phyloP scores from a whole-genome alignment of 2,797 vertebrate genomes.

The Antrozous pallidus region DNA sequence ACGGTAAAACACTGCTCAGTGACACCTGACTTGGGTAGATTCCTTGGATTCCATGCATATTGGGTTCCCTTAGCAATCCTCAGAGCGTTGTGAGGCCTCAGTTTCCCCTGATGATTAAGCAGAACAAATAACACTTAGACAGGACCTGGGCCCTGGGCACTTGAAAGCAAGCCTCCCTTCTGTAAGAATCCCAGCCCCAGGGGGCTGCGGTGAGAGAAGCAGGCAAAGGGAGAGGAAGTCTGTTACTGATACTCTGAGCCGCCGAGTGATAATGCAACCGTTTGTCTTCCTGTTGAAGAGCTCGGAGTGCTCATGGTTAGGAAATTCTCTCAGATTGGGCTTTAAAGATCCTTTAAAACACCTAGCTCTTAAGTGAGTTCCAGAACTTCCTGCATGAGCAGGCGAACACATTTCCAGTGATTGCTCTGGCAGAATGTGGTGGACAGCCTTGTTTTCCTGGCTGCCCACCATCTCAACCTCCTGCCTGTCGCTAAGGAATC shows the following conservation, averaged over 20 bases:
- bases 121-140: neutral
- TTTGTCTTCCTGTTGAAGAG: constrained; percentile 40
- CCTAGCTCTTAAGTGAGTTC: neutral
- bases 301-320: neutral
- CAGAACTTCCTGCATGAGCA: neutral
- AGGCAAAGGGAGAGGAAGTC: constrained; percentile 37
- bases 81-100: neutral
- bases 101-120: neutral
- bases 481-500: neutral
- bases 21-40: neutral
- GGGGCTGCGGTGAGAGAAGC: neutral
- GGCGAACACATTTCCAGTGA: neutral
- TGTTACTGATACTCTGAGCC: neutral
- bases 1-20: neutral
- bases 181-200: neutral
- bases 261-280: neutral
- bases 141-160: neutral
- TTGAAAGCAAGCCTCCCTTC: neutral
- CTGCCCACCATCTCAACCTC: neutral
- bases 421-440: neutral
- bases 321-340: neutral
- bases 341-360: constrained; percentile 9
- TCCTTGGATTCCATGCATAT: neutral
- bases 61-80: neutral
- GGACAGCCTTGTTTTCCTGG: neutral